Conservation (phyloP, 2,113 vertebrate species). For the Erythrocercus mccallii region DNA sequence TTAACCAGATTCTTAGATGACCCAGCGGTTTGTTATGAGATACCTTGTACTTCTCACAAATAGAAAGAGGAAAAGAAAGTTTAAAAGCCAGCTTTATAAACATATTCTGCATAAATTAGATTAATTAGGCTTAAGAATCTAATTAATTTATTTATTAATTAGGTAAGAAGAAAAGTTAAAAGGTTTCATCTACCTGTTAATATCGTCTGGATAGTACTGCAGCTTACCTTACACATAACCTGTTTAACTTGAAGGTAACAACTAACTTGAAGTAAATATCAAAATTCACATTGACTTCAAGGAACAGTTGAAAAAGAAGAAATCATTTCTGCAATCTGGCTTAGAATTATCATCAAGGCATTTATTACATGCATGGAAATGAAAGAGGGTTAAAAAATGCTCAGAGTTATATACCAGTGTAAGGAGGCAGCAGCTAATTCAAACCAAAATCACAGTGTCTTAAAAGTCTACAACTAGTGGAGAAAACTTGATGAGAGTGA, state of each 20-base stretch:
- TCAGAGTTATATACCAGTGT: neutral
- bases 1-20: neutral
- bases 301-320: neutral
- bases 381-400: neutral
- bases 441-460: neutral
- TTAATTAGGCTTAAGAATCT: neutral
- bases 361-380: neutral
- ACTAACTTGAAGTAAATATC: neutral
- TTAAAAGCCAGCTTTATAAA: neutral
- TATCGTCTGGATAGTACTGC: neutral
- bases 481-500: neutral
- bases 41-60: neutral
- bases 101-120: neutral
- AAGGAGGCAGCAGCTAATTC: neutral
- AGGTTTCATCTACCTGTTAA: neutral
- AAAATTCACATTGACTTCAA: neutral
- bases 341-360: neutral
- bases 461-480: neutral
- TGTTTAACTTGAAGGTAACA: neutral
- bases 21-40: neutral
- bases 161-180: neutral
- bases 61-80: neutral
- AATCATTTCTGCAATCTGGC: neutral
- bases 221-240: neutral
- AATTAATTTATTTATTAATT: neutral